These are phyloP conservation scores for Neosilurus mollespiculum DNA, from an alignment of 2,797 vertebrate genomes.

Conservation along the genomic window DNA sequence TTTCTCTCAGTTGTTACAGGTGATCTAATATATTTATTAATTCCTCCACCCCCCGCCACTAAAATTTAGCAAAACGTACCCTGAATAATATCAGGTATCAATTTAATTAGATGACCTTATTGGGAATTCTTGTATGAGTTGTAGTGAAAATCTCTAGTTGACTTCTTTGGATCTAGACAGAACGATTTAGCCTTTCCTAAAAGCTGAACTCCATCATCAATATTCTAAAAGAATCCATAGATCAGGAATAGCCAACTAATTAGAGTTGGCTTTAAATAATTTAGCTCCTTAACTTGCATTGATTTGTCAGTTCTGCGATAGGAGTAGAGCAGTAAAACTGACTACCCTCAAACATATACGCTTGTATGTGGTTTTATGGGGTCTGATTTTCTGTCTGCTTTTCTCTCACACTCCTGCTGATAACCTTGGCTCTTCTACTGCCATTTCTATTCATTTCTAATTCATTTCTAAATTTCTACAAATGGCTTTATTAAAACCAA, in stretches of 20 bases:
- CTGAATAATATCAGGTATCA: not conserved
- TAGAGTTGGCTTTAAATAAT: slow-evolving; percentile 99
- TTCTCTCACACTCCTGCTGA: slow-evolving; percentile 10
- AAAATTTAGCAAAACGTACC: no score
- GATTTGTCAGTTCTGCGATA: slow-evolving; percentile 95
- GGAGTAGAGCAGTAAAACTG: slow-evolving; percentile 95
- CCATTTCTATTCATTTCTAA: not conserved
- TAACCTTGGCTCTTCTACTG: not conserved
- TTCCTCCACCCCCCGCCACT: no score
- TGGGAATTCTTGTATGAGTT: not conserved
- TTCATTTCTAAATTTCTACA: not conserved
- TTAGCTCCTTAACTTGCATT: slow-evolving; percentile 99
- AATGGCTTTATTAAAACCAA: not conserved
- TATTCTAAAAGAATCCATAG: slow-evolving; percentile 95
- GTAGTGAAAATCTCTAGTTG: slow-evolving; percentile 26
- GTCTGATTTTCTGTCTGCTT: slow-evolving; percentile 44
- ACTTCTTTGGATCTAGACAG: slow-evolving; percentile 39
- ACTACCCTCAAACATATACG: slow-evolving; percentile 85
- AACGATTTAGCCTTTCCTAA: slow-evolving; percentile 71
- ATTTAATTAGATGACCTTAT: not conserved
- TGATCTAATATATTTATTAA: no score
- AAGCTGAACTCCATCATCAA: slow-evolving; percentile 88
- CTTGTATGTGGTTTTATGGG: slow-evolving; percentile 71
- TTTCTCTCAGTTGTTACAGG: no score
- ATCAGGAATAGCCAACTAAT: slow-evolving; percentile 97